Conservation (phyloP, 2,113 vertebrate genomes). For the Pteropus alecto region DNA sequence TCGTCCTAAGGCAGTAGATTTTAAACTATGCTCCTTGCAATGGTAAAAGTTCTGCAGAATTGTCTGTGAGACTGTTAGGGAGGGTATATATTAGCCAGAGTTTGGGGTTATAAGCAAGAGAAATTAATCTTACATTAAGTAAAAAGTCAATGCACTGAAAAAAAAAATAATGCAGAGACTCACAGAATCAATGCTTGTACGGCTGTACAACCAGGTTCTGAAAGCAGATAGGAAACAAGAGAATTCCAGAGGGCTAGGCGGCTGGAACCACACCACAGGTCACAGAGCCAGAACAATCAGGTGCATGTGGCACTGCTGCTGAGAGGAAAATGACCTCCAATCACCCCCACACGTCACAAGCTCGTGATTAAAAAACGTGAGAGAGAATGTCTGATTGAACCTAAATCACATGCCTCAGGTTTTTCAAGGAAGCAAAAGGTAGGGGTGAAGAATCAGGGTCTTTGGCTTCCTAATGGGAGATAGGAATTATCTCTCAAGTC, state of each 20-base stretch:
- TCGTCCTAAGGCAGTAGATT: constrained; percentile 54
- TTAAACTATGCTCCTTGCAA: constrained; percentile 37
- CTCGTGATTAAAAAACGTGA: background rate
- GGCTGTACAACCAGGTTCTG: background rate
- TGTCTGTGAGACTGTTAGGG: background rate
- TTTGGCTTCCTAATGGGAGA: background rate
- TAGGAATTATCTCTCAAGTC: background rate
- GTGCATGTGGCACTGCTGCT: background rate
- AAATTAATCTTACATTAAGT: constrained; percentile 6
- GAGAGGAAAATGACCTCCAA: background rate
- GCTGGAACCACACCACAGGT: constrained; percentile 10
- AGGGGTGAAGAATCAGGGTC: background rate
- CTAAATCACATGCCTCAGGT: background rate
- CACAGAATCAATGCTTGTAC: background rate
- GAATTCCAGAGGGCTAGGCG: constrained; percentile 12
- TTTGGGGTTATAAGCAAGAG: background rate
- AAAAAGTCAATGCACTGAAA: background rate
- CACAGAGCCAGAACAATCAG: background rate
- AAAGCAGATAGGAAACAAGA: background rate
- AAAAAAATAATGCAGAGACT: background rate
- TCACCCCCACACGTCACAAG: background rate
- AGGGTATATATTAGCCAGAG: background rate
- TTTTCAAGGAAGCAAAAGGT: background rate
- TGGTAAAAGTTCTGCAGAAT: background rate
- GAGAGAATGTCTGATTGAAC: background rate